Conservation (phyloP, 1,140 invertebrate genomes). For the Orius laevigatus region DNA sequence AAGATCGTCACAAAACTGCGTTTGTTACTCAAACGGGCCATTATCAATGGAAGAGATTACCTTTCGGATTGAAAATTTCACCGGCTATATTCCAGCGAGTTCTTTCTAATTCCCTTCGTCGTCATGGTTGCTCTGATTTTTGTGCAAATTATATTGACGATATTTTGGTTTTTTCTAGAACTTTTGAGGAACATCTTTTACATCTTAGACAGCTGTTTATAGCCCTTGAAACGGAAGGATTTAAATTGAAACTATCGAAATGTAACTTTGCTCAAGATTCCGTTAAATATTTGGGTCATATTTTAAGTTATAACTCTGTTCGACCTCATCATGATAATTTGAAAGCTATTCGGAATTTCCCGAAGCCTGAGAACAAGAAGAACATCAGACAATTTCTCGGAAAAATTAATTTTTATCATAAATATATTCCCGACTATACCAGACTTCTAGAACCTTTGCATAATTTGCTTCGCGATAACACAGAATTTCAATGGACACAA, state of each 20-base stretch:
- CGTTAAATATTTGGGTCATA: constrained; percentile 24
- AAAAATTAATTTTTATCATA: too few species aligned
- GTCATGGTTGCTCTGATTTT: constrained; percentile 1
- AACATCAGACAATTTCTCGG: constrained; percentile 23
- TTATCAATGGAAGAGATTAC: constrained; percentile 25
- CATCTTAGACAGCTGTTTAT: not conserved
- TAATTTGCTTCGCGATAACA: constrained; percentile 24
- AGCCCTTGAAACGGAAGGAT: constrained; percentile 20
- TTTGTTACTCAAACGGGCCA: constrained; percentile 25
- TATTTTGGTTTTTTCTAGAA: constrained; percentile 4
- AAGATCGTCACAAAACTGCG: constrained; percentile 22
- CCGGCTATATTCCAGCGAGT: constrained; percentile 29
- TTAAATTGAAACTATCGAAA: constrained; percentile 24
- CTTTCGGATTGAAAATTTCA: constrained; percentile 27
- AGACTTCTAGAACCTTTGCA: constrained; percentile 23
- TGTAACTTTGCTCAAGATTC: constrained; percentile 23
- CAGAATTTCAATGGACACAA: constrained; percentile 8
- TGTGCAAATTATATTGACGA: constrained; percentile 7
- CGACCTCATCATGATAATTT: constrained; percentile 23
- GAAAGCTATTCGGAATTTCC: constrained; percentile 24
- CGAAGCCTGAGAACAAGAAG: constrained; percentile 15
- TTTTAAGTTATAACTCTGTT: constrained; percentile 22
- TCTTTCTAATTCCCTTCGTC: constrained; percentile 9
- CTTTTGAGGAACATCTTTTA: constrained; percentile 6
- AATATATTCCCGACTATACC: constrained; percentile 24